Base-by-base conservation (phyloP, 1,140 invertebrate species). In the Sitodiplosis mosellana region DNA sequence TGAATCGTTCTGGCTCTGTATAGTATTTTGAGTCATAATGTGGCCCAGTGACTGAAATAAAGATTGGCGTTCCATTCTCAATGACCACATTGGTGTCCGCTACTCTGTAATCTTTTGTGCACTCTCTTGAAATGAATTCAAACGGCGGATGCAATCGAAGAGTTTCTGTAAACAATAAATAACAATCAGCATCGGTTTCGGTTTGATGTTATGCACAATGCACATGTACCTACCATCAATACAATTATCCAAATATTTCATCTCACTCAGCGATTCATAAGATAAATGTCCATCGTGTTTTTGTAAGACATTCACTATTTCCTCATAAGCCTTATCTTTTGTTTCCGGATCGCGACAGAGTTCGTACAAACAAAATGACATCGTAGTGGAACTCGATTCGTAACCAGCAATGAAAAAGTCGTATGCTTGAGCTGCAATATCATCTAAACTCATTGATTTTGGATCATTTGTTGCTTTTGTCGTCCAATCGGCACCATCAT, bases 321-420 rank as follows among this genome's bases (percentile, higher is more conserved):
- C 73, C 43, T 66, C 49, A 18, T 66, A 54, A 1, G 74, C 52
- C 40, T 58, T 57, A 0, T 68, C 51, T 52, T 77, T 74, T 19
- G 67, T 49, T 0, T 69, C 60, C 1, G 59, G 63, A 55, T 77
- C 62, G 19, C 65, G 46, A 0, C 75, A 73, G 20, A 78, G 53
- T 49, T 67, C 61, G 45, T 74, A 74, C 1, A 69, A 56, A 2
- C 65, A 54, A 48, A 68, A 70, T 12, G 68, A 55, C 8, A 67
- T 50, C 0, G 63, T 62, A n/a, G 61, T 60, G 63, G 52, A 70
- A 7, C 65, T 66, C 0, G 69, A 69, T 51, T 72, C 70, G 45
- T 71, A 75, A 0, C 70, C 74, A 47, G 46, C 47, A 21, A 52
- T 48, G 18, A 52, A 50, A 45, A 73, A 70, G 10, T 69, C 46